Evolutionary conservation across 2,113 vertebrate genomes (phyloP).

Genomic region (Paramisgurnus dabryanus): DNA sequence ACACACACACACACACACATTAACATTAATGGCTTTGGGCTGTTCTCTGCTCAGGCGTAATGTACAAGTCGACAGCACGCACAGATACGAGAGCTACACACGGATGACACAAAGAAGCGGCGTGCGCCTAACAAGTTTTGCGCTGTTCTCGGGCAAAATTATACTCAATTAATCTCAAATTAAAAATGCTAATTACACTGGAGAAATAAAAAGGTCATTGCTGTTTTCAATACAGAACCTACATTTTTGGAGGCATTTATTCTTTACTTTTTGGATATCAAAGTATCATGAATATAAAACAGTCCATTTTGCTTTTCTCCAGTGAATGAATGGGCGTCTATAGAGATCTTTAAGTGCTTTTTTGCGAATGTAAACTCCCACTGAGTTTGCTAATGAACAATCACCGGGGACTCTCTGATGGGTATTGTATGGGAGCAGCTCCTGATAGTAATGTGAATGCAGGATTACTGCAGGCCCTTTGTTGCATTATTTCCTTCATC

Average conservation of each 20-base stretch:
- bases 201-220: slow-evolving; percentile 4
- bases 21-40: slow-evolving; percentile 78
- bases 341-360: slow-evolving; percentile 60
- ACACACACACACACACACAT: slow-evolving; percentile 61
- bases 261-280: slow-evolving; percentile 6
- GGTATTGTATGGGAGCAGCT: slow-evolving; percentile 62
- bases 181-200: slow-evolving; percentile 32
- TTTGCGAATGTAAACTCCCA: slow-evolving; percentile 63
- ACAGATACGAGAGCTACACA: slow-evolving; percentile 39
- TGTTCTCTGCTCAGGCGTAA: slow-evolving; percentile 56
- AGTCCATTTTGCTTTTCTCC: slow-evolving; percentile 32
- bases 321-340: slow-evolving; percentile 52
- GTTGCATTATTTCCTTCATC: slow-evolving; percentile 62
- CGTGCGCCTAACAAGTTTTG: neutral
- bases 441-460: slow-evolving; percentile 65
- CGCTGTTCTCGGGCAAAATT: neutral
- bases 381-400: slow-evolving; percentile 77
- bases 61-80: slow-evolving; percentile 55
- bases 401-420: slow-evolving; percentile 67
- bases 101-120: slow-evolving; percentile 34
- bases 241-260: neutral
- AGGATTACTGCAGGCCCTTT: slow-evolving; percentile 62
- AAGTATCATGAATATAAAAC: slow-evolving; percentile 48
- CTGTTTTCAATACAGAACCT: slow-evolving; percentile 3
- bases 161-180: slow-evolving; percentile 43